A percentile compares a stretch with the other conserved stretches of the same genome.
Evolutionary conservation across 1,140 invertebrate species (phyloP).

Genomic region (Zaprionus nigranus): DNA sequence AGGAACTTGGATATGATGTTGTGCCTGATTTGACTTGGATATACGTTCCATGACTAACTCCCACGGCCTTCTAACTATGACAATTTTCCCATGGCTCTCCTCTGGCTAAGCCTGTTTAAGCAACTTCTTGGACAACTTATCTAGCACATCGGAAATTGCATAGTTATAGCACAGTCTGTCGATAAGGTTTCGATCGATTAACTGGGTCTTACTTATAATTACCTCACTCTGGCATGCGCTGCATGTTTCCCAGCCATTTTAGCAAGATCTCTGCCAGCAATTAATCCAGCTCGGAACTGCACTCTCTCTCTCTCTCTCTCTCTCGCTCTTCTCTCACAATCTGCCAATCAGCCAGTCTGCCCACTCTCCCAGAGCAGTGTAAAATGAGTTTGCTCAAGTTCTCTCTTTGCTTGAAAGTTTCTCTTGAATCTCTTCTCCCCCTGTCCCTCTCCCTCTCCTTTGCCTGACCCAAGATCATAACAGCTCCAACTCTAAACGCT

Average conservation of each 20-base stretch:
- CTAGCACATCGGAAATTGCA: neutral
- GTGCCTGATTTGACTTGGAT: no score
- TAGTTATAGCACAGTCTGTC: neutral
- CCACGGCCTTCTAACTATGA: neutral
- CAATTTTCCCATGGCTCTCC: neutral
- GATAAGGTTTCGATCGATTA: conserved; percentile 9
- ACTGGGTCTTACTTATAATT: conserved; percentile 22
- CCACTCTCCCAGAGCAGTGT: neutral
- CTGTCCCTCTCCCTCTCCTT: conserved; percentile 8
- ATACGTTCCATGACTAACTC: neutral
- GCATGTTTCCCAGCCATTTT: conserved; percentile 26
- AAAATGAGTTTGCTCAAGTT: neutral
- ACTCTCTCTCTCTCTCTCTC: neutral
- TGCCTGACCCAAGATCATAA: conserved; percentile 72
- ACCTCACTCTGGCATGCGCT: neutral
- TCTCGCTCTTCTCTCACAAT: conserved; percentile 2
- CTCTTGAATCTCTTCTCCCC: conserved; percentile 43
- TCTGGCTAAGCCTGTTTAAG: neutral
- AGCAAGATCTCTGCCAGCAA: conserved; percentile 5
- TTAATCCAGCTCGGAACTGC: conserved; percentile 7
- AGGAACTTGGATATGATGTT: no score
- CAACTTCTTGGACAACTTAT: neutral
- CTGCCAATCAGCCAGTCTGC: conserved; percentile 3
- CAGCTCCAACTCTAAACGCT: conserved; percentile 71
- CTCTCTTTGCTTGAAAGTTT: conserved; percentile 11